Evolutionary conservation across 1,140 invertebrate genomes (phyloP).

Genomic region (Psix sp.): DNA sequence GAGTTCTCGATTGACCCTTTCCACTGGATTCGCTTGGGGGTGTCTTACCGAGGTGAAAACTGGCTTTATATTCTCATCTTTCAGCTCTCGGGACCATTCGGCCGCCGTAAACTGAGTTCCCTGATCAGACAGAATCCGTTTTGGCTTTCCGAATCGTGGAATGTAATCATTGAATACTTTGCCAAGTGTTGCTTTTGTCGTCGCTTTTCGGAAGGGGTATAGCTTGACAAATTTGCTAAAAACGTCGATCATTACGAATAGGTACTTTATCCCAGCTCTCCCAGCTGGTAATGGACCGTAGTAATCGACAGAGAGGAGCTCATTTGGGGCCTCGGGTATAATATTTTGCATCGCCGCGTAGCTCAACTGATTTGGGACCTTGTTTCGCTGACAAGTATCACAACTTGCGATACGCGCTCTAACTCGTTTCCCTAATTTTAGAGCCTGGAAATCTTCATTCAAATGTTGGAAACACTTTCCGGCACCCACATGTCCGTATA

Average conservation of each 20-base stretch:
- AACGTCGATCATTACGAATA: slow-evolving; percentile 7
- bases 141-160: too few species aligned
- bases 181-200: slow-evolving; percentile 17
- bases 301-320: slow-evolving; percentile 60
- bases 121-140: too few species aligned
- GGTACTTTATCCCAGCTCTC: slow-evolving; percentile 44
- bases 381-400: slow-evolving; percentile 30
- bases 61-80: too few species aligned
- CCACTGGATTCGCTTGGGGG: too few species aligned
- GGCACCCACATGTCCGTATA: slow-evolving; percentile 11
- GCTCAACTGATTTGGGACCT: background rate
- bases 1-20: too few species aligned
- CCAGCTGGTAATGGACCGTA: slow-evolving; percentile 61
- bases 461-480: background rate
- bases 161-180: too few species aligned
- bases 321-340: slow-evolving; percentile 1
- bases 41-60: too few species aligned
- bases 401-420: background rate
- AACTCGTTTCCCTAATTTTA: slow-evolving; percentile 2
- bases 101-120: too few species aligned
- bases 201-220: slow-evolving; percentile 61
- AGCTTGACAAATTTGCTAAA: slow-evolving; percentile 62
- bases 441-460: slow-evolving; percentile 9
- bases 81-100: too few species aligned
- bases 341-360: slow-evolving; percentile 10